Conservation (phyloP, 2,113 vertebrate species). For the Tupaia tana region DNA sequence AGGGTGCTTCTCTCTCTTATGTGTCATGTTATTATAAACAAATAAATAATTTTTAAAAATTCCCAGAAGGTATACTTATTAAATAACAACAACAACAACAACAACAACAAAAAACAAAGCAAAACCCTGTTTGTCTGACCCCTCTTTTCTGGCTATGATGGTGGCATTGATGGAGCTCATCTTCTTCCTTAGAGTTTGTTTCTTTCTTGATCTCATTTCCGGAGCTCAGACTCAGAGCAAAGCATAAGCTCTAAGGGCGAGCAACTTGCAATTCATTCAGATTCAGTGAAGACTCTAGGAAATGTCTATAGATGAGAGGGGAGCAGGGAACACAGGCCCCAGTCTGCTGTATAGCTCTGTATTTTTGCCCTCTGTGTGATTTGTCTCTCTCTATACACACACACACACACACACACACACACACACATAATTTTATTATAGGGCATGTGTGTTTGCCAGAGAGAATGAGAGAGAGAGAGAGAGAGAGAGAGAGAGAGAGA, state of each 20-base stretch:
- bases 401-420: too few relatives aligned
- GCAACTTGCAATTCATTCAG: neutral
- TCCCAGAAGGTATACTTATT: too few relatives aligned
- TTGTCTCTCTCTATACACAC: neutral
- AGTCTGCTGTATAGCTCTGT: neutral
- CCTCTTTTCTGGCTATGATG: neutral
- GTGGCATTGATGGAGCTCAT: neutral
- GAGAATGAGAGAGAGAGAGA: too few relatives aligned
- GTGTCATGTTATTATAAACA: too few relatives aligned
- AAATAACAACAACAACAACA: too few relatives aligned
- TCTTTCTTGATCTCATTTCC: neutral
- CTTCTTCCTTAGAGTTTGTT: neutral
- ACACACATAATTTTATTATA: too few relatives aligned
- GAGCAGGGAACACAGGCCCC: neutral
- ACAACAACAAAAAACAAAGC: too few relatives aligned
- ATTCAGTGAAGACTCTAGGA: neutral
- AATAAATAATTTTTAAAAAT: too few relatives aligned
- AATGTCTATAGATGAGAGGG: rapidly evolving
- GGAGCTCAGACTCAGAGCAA: neutral
- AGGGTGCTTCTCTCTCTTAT: too few relatives aligned
- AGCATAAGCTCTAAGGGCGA: neutral
- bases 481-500: too few relatives aligned
- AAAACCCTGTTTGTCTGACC: neutral
- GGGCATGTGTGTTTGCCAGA: too few relatives aligned
- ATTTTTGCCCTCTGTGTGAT: neutral